A percentile compares a stretch with the other conserved stretches of the same genome.
These are phyloP conservation scores for Sebastes minor DNA, from an alignment of 2,797 vertebrate genomes.

Conservation along the genomic window DNA sequence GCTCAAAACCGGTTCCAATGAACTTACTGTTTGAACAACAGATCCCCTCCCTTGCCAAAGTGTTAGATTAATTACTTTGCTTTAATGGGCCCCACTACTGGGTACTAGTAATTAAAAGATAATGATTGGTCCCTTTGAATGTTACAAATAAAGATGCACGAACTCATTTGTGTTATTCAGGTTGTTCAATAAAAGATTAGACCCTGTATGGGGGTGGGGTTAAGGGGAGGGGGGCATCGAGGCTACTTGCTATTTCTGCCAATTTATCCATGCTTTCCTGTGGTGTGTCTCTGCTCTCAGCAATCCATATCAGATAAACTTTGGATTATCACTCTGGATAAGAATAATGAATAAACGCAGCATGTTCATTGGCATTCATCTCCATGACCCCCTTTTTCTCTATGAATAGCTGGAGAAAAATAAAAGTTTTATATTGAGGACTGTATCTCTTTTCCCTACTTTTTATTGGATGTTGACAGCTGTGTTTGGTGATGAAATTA, in stretches of 20 bases:
- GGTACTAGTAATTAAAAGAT: constrained; percentile 85
- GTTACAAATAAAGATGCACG: constrained; percentile 82
- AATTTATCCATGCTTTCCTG: constrained; percentile 51
- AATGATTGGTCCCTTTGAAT: constrained; percentile 85
- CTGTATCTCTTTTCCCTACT: not conserved
- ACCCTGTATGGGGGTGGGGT: constrained; percentile 25
- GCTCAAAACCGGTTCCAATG: constrained; percentile 72
- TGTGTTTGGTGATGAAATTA: constrained; percentile 47
- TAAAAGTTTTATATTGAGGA: constrained; percentile 54
- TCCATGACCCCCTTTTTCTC: constrained; percentile 26
- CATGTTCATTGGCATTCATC: constrained; percentile 55
- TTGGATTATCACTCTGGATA: constrained; percentile 62
- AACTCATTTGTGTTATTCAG: constrained; percentile 79
- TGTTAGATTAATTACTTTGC: constrained; percentile 83
- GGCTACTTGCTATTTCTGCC: constrained; percentile 46
- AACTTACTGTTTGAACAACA: constrained; percentile 72
- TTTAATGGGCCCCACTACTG: constrained; percentile 80
- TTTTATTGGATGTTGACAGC: constrained; percentile 50
- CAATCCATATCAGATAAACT: constrained; percentile 59
- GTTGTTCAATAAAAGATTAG: constrained; percentile 79
- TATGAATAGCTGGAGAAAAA: constrained; percentile 44
- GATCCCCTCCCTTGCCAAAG: constrained; percentile 66
- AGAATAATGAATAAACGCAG: constrained; percentile 66
- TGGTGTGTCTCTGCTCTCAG: constrained; percentile 40
- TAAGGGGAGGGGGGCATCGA: constrained; percentile 17